Evolutionary conservation across 1,140 invertebrate species (phyloP), one percentile per base, ranked within the genome.

Genomic region (Lethrus apterus): DNA sequence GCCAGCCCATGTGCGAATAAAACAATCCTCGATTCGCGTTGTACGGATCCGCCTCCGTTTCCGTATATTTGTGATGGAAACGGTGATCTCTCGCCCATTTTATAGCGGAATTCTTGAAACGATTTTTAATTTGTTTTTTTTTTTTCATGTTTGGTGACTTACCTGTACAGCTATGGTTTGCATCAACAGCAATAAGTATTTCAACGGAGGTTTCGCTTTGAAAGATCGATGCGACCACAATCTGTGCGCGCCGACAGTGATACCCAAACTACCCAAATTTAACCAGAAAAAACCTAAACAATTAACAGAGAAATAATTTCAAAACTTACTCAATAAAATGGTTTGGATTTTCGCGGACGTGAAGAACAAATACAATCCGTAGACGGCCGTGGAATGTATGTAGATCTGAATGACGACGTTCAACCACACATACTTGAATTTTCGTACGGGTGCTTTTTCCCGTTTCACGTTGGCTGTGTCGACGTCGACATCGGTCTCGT

Each of bases 151-250:
- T n/a, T n/a, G n/a, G n/a, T n/a, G n/a, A n/a, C n/a, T n/a, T 70
- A 86, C 83, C 76, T 90, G 83, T 50, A 86, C 81, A 42, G 88
- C 76, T 5, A 82, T 62, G 7, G 78, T 79, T 52, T 83, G 85
- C 50, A 76, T 77, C 3, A 81, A 19, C 38, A 82, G 72, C 5
- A 38, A 17, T 18, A 38, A 4, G 4, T 81, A 59, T 40, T 74
- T 66, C 10, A 83, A 58, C 3, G 80, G 81, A 13, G 73, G 59
- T 48, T 66, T 76, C 2, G 82, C 83, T 59, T 83, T 83, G 66
- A 80, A 86, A 10, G 78, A 70, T 42, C 73, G 64, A 60, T 86
- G 83, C 3, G 80, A 63, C 80, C 80, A 86, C 11, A 84, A 67
- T 40, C 83, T 67, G 59, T 86, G 83, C 10, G 77, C 78, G 14